Conservation (phyloP, 2,888 invertebrate species). For the Melipona bicolor region DNA sequence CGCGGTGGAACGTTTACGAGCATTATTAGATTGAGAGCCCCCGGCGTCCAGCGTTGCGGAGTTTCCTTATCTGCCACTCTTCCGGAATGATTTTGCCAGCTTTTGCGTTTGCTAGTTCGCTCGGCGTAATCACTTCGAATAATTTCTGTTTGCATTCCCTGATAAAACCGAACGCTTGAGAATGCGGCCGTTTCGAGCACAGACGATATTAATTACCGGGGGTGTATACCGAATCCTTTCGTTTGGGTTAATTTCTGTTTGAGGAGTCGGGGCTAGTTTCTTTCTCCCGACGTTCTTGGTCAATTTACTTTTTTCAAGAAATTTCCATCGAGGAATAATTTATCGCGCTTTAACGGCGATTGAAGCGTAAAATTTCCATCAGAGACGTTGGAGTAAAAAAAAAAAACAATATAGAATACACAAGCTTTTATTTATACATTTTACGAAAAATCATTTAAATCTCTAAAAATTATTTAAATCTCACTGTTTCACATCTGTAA, state of each 20-base stretch:
- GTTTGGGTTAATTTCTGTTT: background rate
- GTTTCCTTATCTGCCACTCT: conserved; percentile 55
- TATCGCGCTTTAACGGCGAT: no score
- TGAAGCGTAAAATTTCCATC: no score
- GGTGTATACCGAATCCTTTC: background rate
- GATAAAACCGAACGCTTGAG: background rate
- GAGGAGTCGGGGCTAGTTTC: background rate
- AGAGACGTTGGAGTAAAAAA: no score
- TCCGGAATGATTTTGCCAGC: conserved; percentile 26
- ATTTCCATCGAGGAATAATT: background rate
- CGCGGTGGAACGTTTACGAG: conserved; percentile 50
- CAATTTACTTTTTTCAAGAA: no score
- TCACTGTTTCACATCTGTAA: no score
- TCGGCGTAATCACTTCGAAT: background rate
- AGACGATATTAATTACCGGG: background rate
- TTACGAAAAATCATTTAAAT: no score
- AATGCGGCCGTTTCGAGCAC: background rate
- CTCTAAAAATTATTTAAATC: no score
- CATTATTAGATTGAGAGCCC: conserved; percentile 64
- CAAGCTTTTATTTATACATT: no score
- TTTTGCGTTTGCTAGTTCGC: background rate
- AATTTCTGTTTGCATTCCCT: background rate
- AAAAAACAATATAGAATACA: no score
- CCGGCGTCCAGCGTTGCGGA: conserved; percentile 40
- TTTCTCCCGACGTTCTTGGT: background rate